phyloP scores from a whole-genome alignment of 2,888 invertebrate species.

The Andrena bucephala region DNA sequence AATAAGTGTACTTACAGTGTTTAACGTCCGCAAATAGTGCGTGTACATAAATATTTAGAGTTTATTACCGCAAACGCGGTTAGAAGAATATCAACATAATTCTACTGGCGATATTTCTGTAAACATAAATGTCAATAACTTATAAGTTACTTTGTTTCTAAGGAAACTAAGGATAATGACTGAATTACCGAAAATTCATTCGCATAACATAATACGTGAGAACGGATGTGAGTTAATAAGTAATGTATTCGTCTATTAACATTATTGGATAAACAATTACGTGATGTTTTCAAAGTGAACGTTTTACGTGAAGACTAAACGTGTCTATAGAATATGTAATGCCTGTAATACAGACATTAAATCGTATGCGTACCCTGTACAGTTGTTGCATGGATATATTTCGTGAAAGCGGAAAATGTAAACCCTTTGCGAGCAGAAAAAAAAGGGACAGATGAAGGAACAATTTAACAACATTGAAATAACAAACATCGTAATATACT shows the following conservation, averaged over 20 bases:
- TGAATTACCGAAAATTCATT: slow-evolving; percentile 44
- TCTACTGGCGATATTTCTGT: slow-evolving; percentile 44
- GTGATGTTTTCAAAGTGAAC: neutral
- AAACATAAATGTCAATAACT: slow-evolving; percentile 39
- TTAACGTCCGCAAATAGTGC: slow-evolving; percentile 81
- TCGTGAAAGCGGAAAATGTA: neutral
- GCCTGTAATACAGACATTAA: neutral
- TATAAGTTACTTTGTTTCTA: slow-evolving; percentile 35
- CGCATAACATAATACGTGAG: slow-evolving; percentile 29
- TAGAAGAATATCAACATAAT: slow-evolving; percentile 49
- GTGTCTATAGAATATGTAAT: neutral
- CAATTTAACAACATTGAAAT: slow-evolving; percentile 11
- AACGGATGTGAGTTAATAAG: slow-evolving; percentile 11
- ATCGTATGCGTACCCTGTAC: neutral
- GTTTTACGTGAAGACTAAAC: neutral
- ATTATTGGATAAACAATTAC: neutral
- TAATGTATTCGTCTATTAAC: slow-evolving; percentile 17
- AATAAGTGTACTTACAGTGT: slow-evolving; percentile 85
- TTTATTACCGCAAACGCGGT: slow-evolving; percentile 60
- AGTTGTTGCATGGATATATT: slow-evolving; percentile 1
- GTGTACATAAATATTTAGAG: slow-evolving; percentile 81
- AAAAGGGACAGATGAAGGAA: neutral
- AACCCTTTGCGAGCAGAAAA: neutral
- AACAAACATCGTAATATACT: slow-evolving; percentile 14
- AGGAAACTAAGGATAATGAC: neutral